Evolutionary conservation across 2,113 vertebrate genomes (phyloP), one percentile per base, ranked within the genome.

Genomic region (Leuciscus idus): DNA sequence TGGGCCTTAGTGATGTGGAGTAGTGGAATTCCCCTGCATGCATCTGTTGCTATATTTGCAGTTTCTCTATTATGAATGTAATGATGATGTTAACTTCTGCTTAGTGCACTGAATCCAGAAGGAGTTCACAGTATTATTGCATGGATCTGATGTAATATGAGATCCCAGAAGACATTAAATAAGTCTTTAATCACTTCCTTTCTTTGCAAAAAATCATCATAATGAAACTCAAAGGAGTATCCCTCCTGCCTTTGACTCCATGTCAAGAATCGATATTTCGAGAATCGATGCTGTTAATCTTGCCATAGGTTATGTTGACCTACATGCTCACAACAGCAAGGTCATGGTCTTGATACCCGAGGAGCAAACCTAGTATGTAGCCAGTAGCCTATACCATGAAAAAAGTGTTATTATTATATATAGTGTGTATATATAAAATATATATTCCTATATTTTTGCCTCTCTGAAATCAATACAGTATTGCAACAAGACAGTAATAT

Each of bases 21-120:
- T 48, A 26, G 59, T 48, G 57, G 79, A 64, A 81, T 48, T 81
- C 59, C 79, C 79, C 28, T 2, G 3, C 39, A 81, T 66, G 12
- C 59, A 64, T 81, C 79, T 81, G 23, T 64, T 30, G n/a, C 33
- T 59, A 81, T 46, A 21, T 0, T n/a, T 61, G 33, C 2, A 21
- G 19, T 39, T 78, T 15, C 76, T 36, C 6, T 79, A 39, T 59
- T 79, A 23, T 39, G 11, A 4, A n/a, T 79, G 72, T 48, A 74
- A 36, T 78, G 28, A 77, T 55, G 48, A 57, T 77, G 50, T 36
- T 57, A 52, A 52, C 50, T 52, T 48, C 26, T 4, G 17, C 17
- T n/a, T 43, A 26, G 26, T 26, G 26, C 26, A 75, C 21, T n/a
- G 72, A 48, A n/a, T 73, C 7, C 12, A 52, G 39, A 43, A 43